Evolutionary conservation across 1,140 invertebrate genomes (phyloP).

Genomic region (Oppia nitens): DNA sequence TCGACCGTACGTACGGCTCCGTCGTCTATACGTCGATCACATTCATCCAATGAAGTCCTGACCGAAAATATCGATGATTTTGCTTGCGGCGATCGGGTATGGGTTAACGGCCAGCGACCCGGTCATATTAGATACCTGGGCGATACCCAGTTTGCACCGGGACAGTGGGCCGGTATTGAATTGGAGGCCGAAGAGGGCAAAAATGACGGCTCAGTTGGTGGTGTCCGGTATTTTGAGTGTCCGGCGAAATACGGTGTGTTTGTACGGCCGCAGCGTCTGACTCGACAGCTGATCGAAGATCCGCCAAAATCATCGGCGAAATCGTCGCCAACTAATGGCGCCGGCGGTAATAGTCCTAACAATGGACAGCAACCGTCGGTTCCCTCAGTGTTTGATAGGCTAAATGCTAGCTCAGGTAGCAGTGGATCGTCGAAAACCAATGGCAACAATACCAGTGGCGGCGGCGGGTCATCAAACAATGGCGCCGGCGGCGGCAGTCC

Average conservation of each 20-base stretch:
- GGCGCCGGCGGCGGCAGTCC: no score
- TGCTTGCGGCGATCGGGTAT: slow-evolving; percentile 83
- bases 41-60: no score
- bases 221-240: slow-evolving; percentile 73
- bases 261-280: slow-evolving; percentile 66
- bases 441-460: neutral
- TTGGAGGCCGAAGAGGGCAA: slow-evolving; percentile 77
- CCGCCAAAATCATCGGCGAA: neutral
- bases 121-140: slow-evolving; percentile 75
- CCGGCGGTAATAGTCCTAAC: neutral
- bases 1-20: no score
- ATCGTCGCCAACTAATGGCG: neutral
- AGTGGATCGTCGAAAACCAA: neutral
- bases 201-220: slow-evolving; percentile 79
- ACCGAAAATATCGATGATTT: no score
- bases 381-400: neutral
- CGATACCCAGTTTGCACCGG: slow-evolving; percentile 66
- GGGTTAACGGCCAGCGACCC: slow-evolving; percentile 78
- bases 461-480: no score
- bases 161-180: slow-evolving; percentile 76
- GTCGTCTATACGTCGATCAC: no score
- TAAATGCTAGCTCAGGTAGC: no score
- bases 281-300: slow-evolving; percentile 53
- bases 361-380: neutral
- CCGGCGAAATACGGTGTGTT: slow-evolving; percentile 76